Evolutionary conservation across 1,140 invertebrate genomes (phyloP), one percentile per base, ranked within the genome.

Genomic region (Alviniconcha marisindica): DNA sequence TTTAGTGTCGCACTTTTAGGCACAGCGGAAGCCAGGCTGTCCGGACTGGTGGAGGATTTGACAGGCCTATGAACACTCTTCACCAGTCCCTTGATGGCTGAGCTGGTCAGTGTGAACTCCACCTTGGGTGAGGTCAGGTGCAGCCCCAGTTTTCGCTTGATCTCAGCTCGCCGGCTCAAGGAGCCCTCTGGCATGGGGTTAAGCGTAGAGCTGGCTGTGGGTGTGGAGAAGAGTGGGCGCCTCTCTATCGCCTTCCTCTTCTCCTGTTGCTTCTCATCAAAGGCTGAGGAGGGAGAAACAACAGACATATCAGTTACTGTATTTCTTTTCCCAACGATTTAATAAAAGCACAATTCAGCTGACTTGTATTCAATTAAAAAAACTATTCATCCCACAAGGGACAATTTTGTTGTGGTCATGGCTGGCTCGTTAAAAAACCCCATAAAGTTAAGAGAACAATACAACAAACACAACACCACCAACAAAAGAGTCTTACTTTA

Each of bases 241-340:
- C 69, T 80, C 21, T 86, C 88, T 81, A 91, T 91, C 24, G 84
- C 81, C 82, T 88, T 89, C 71, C 90, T 89, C 83, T 86, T 90
- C 83, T 90, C 81, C 85, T 86, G 80, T 83, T 91, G 90, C 84
- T 88, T 90, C 54, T 91, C 88, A 78, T 90, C 89, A 87, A 84
- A 91, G 21, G 88, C 89, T 91, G 84, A n/a, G 86, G 60, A 40
- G 54, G 76, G 81, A 51, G 44, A n/a, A n/a, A n/a, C n/a, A n/a
- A n/a, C n/a, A n/a, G n/a, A n/a, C n/a, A n/a, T n/a, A n/a, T n/a
- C n/a, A n/a, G n/a, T n/a, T n/a, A n/a, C n/a, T n/a, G n/a, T n/a
- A n/a, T n/a, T n/a, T n/a, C n/a, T n/a, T n/a, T n/a, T n/a, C n/a
- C n/a, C n/a, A n/a, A n/a, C n/a, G n/a, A n/a, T n/a, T n/a, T n/a